Evolutionary conservation across 2,113 vertebrate species (phyloP), one percentile per base, ranked within the genome.

Genomic region (Hyaena hyaena): DNA sequence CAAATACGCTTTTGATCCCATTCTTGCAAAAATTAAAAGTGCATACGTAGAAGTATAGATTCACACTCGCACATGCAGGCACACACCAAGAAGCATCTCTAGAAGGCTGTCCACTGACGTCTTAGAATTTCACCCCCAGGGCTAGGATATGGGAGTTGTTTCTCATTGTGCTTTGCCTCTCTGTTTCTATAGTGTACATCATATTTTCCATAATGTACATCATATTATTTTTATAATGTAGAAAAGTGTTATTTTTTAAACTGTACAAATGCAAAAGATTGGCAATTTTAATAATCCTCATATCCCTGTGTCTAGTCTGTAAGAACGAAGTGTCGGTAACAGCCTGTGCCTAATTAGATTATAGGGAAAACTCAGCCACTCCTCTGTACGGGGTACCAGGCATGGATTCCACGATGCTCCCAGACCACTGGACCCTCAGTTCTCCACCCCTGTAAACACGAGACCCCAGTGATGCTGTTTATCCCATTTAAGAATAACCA

Each of bases 401-500:
- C 81, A 2, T 0, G 1, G 66, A 39, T 10, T 24, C 89, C 2
- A 0, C 1, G 3, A 58, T 16, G 76, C 26, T 69, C 31, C 43
- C 15, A 3, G 43, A 71, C 50, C 68, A 0, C 53, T 4, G 71
- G 23, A 24, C 53, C 6, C 35, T 35, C 28, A 0, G 4, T 28
- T 69, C 77, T 43, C 35, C 19, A 24, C 50, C 28, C 23, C 7
- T 43, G 31, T 31, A 33, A 39, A 90, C 2, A 4, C 92, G 33
- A 8, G n/a, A 91, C 14, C 48, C 55, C 31, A 53, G 26, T 7
- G 12, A 58, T 65, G 28, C 96, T 95, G 90, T 98, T 98, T 89
- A 96, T 88, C 61, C 15, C 87, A 97, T 97, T 98, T 98, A 98
- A 95, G 95, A 98, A 98, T 98, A 96, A 98, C 98, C 97, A 97